Percentiles rank a stretch among this genome's conserved stretches.
Conservation (phyloP, 2,113 vertebrate genomes). For the Paralichthys olivaceus region DNA sequence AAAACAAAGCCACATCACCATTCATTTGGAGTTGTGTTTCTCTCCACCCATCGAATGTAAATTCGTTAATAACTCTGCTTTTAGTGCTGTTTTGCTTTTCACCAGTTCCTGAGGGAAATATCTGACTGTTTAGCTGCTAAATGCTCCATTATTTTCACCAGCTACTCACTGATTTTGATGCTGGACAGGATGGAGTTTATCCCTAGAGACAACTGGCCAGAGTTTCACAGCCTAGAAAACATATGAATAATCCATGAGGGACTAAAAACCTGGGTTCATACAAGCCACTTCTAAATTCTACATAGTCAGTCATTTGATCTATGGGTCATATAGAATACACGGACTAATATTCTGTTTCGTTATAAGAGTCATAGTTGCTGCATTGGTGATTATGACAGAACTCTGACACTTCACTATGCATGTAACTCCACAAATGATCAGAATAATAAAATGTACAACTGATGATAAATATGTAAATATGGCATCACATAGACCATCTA, state of each 20-base stretch:
- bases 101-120: slow-evolving; percentile 1
- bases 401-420: too few relatives aligned
- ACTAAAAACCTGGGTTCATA: background rate
- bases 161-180: background rate
- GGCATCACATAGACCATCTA: background rate
- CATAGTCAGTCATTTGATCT: background rate
- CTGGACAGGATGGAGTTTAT: background rate
- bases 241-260: background rate
- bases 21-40: background rate
- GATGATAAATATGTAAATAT: background rate
- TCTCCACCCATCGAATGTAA: background rate
- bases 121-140: background rate
- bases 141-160: background rate
- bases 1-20: background rate
- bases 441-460: background rate
- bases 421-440: background rate
- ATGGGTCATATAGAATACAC: background rate
- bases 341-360: background rate
- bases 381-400: background rate
- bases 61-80: background rate
- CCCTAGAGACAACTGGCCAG: background rate
- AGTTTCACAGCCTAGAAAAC: background rate
- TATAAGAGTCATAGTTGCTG: background rate
- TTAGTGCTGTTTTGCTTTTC: background rate
- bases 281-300: background rate